Evolutionary conservation across 2,113 vertebrate genomes (phyloP).

Genomic region (Dicentrarchus labrax): DNA sequence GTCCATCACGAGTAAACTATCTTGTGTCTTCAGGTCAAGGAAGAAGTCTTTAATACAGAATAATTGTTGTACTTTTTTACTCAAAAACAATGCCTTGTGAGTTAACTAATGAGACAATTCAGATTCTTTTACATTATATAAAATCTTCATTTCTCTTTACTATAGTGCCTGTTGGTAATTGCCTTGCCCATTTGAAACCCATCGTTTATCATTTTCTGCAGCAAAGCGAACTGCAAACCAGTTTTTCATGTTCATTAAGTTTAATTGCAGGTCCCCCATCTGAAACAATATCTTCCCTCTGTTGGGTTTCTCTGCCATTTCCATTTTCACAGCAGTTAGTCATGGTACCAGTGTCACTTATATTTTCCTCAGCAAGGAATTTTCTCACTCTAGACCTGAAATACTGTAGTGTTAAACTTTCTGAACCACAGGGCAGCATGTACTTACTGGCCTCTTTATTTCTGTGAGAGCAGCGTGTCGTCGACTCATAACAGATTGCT

Average conservation of each 20-base stretch:
- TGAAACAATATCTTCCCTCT: slow-evolving; percentile 45
- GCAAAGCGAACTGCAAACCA: slow-evolving; percentile 32
- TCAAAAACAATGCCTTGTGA: neutral
- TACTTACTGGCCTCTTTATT: slow-evolving; percentile 6
- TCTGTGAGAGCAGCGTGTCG: neutral
- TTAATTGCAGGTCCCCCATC: slow-evolving; percentile 53
- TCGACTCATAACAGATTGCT: neutral
- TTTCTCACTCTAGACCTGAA: slow-evolving; percentile 7
- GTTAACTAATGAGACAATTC: slow-evolving; percentile 23
- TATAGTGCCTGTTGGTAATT: slow-evolving; percentile 25
- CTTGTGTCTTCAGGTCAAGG: neutral
- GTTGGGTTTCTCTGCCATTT: slow-evolving; percentile 39
- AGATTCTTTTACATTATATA: slow-evolving; percentile 14
- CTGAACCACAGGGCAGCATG: neutral
- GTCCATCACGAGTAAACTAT: neutral
- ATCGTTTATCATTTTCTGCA: slow-evolving; percentile 48
- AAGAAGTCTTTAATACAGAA: neutral
- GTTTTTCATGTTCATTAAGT: slow-evolving; percentile 55
- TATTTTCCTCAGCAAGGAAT: slow-evolving; percentile 13
- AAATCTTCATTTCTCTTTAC: slow-evolving; percentile 22
- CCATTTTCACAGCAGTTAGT: slow-evolving; percentile 41
- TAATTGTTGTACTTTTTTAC: neutral
- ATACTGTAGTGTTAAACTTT: slow-evolving; percentile 10
- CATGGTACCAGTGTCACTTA: slow-evolving; percentile 5
- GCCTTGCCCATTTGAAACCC: slow-evolving; percentile 30